Evolutionary conservation across 1,140 invertebrate genomes (phyloP).

Genomic region (Zaprionus africanus): DNA sequence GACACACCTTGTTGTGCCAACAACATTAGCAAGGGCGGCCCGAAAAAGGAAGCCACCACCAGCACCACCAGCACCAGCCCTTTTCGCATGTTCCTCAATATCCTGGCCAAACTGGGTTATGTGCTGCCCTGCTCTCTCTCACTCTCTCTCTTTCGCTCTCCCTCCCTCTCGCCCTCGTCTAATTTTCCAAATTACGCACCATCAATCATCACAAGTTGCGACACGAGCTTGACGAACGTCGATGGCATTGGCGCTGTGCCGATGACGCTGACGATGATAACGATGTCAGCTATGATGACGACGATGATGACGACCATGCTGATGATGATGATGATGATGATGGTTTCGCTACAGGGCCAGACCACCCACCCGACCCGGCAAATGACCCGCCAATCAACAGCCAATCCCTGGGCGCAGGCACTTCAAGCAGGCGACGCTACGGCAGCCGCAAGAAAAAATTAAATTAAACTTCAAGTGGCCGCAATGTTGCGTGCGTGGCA

Average conservation of each 20-base stretch:
- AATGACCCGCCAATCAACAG: constrained; percentile 48
- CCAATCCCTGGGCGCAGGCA: constrained; percentile 71
- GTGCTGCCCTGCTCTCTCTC: neutral
- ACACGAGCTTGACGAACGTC: constrained; percentile 73
- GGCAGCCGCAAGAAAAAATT: constrained; percentile 76
- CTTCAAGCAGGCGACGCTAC: constrained; percentile 65
- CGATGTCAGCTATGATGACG: constrained; percentile 45
- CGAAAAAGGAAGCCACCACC: constrained; percentile 64
- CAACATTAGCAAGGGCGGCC: constrained; percentile 75
- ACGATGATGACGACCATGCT: constrained; percentile 17
- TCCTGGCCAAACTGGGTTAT: constrained; percentile 12
- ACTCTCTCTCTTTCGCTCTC: neutral
- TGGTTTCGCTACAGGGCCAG: constrained; percentile 36
- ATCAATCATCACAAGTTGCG: constrained; percentile 77
- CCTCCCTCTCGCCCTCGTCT: constrained; percentile 45
- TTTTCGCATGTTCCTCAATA: constrained; percentile 46
- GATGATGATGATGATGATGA: constrained; percentile 49
- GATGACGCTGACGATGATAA: constrained; percentile 43
- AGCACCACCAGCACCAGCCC: constrained; percentile 28
- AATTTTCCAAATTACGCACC: constrained; percentile 83
- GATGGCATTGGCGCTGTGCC: constrained; percentile 53
- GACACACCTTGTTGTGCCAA: constrained; percentile 84
- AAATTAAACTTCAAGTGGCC: constrained; percentile 80
- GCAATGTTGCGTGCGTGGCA: constrained; percentile 54
- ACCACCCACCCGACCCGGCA: constrained; percentile 31